phyloP scores from a whole-genome alignment of 2,113 vertebrate genomes.

The Pardalotus punctatus region DNA sequence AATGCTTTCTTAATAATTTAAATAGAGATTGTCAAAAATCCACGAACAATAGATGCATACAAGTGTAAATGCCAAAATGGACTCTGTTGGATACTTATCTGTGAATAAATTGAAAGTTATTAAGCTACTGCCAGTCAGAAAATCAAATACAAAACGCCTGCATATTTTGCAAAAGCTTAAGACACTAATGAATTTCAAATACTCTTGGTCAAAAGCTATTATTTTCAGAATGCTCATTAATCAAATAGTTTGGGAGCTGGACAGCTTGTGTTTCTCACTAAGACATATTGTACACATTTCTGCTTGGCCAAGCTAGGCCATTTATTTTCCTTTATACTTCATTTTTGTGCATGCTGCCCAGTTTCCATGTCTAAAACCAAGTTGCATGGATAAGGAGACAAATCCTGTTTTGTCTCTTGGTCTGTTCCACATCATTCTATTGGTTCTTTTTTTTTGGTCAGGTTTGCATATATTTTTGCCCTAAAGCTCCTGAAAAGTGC shows the following conservation, averaged over 20 bases:
- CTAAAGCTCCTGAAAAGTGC: not conserved
- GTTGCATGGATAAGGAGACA: not conserved
- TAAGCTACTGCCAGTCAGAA: slow-evolving; percentile 9
- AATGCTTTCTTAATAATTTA: not conserved
- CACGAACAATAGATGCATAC: not conserved
- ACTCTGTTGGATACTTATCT: not conserved
- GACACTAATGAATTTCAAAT: not conserved
- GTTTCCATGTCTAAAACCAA: not conserved
- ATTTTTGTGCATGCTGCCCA: not conserved
- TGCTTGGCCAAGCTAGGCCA: not conserved
- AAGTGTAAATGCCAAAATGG: not conserved
- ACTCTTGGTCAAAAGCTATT: not conserved
- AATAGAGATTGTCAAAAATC: not conserved
- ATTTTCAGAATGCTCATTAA: slow-evolving; percentile 36
- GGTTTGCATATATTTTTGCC: not conserved
- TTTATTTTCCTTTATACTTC: not conserved
- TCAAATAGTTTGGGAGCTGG: slow-evolving; percentile 2
- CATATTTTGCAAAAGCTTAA: not conserved
- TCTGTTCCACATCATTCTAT: not conserved
- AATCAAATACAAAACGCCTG: not conserved
- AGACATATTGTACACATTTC: not conserved
- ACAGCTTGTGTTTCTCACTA: not conserved
- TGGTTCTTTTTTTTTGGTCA: not conserved
- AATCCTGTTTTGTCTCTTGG: not conserved
- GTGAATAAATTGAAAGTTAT: not conserved